Conservation (phyloP, 1,140 invertebrate genomes). For the Neotoxoptera formosana region DNA sequence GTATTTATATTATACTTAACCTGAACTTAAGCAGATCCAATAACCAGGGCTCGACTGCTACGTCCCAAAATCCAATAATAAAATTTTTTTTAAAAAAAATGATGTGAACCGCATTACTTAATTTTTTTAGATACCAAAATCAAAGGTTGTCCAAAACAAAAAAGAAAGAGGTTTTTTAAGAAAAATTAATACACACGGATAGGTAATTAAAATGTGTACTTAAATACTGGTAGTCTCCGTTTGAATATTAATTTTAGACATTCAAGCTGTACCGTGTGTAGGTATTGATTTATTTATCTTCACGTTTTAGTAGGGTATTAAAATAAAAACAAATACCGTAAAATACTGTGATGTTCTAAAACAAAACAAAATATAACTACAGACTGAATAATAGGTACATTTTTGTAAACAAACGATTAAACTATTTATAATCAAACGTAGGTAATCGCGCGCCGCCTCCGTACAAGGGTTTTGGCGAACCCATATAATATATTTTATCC, state of each 20-base stretch:
- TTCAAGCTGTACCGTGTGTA: background rate
- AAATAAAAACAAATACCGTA: background rate
- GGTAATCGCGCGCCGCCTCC: background rate
- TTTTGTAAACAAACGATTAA: background rate
- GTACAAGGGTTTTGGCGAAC: too few relatives aligned
- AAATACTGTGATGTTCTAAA: background rate
- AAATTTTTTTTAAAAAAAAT: too few relatives aligned
- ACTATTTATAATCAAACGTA: background rate
- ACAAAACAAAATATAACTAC: background rate
- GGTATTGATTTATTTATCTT: background rate
- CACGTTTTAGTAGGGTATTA: background rate
- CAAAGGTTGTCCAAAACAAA: background rate
- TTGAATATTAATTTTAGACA: background rate
- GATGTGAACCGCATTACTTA: too few relatives aligned
- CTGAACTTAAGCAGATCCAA: background rate
- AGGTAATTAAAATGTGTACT: background rate
- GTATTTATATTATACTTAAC: constrained; percentile 66
- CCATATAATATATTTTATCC: too few relatives aligned
- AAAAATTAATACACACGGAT: background rate
- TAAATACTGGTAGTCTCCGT: background rate
- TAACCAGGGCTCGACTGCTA: background rate
- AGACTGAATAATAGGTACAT: background rate
- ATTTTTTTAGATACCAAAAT: too few relatives aligned
- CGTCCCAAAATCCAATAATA: background rate
- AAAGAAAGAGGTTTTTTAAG: background rate